phyloP scores from a whole-genome alignment of 1,140 invertebrate species.

The Bradysia coprophila region DNA sequence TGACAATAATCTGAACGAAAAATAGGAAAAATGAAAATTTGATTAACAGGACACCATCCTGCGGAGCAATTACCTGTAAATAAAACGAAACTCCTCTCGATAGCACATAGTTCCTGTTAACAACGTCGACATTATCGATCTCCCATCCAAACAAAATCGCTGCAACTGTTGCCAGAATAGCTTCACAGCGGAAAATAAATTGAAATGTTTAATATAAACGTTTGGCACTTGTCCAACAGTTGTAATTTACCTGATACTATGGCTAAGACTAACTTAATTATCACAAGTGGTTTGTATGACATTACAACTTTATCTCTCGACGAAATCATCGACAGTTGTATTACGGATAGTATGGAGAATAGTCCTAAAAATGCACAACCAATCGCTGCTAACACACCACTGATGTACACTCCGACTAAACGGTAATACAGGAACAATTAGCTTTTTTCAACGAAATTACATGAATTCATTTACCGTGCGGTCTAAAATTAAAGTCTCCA shows the following conservation, averaged over 20 bases:
- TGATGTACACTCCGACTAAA: conserved; percentile 57
- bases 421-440: conserved; percentile 9
- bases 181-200: conserved; percentile 30
- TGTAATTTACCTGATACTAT: conserved; percentile 50
- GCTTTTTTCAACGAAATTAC: background rate
- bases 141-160: conserved; percentile 64
- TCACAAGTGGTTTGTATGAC: conserved; percentile 51
- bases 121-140: conserved; percentile 58
- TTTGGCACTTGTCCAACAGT: background rate
- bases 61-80: conserved; percentile 69
- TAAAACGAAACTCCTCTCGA: conserved; percentile 65
- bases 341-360: conserved; percentile 53
- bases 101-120: conserved; percentile 47
- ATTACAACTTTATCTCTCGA: conserved; percentile 60
- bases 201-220: background rate
- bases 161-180: conserved; percentile 53
- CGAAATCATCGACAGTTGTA: conserved; percentile 68
- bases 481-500: conserved; percentile 57
- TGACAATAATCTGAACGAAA: conserved; percentile 52
- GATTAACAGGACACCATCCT: too few species aligned
- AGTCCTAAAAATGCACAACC: conserved; percentile 49
- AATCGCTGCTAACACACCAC: conserved; percentile 51
- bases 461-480: conserved; percentile 44
- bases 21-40: conserved; percentile 5
- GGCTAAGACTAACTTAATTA: conserved; percentile 54